These are phyloP conservation scores for Sebastes cheni DNA, from an alignment of 2,797 vertebrate species.

Conservation along the genomic window DNA sequence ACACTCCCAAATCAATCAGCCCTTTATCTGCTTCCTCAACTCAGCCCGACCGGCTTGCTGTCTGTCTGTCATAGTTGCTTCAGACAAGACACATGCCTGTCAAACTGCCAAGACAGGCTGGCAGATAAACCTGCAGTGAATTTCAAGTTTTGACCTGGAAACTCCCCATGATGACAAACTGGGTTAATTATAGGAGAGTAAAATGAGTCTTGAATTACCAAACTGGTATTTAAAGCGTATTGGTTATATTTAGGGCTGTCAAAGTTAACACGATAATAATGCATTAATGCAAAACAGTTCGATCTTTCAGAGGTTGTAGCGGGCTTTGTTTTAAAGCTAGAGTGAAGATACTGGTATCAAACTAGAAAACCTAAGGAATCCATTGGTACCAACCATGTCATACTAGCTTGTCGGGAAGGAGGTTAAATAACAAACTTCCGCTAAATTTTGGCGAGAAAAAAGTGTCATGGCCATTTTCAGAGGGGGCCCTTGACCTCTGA, in stretches of 20 bases:
- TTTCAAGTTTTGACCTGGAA: neutral
- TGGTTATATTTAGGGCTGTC: neutral
- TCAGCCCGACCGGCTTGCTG: neutral
- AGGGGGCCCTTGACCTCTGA: too few relatives aligned
- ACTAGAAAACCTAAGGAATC: too few relatives aligned
- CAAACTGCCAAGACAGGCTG: conserved; percentile 15
- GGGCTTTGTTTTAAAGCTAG: too few relatives aligned
- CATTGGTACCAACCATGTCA: too few relatives aligned
- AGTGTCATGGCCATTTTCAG: too few relatives aligned
- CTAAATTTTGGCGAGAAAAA: too few relatives aligned
- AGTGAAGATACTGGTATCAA: too few relatives aligned
- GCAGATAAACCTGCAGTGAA: neutral
- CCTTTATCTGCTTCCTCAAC: conserved; percentile 59
- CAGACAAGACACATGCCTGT: conserved; percentile 23
- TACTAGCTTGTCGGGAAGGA: too few relatives aligned
- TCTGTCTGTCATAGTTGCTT: conserved; percentile 31
- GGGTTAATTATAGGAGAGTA: neutral
- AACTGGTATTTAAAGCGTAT: neutral
- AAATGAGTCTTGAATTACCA: neutral
- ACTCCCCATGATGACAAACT: neutral
- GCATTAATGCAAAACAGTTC: too few relatives aligned
- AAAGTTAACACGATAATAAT: too few relatives aligned
- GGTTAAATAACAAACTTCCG: too few relatives aligned
- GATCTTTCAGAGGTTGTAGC: too few relatives aligned
- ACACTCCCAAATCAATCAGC: conserved; percentile 51